Evolutionary conservation across 2,888 invertebrate genomes (phyloP).

Genomic region (Vandiemenella viatica): DNA sequence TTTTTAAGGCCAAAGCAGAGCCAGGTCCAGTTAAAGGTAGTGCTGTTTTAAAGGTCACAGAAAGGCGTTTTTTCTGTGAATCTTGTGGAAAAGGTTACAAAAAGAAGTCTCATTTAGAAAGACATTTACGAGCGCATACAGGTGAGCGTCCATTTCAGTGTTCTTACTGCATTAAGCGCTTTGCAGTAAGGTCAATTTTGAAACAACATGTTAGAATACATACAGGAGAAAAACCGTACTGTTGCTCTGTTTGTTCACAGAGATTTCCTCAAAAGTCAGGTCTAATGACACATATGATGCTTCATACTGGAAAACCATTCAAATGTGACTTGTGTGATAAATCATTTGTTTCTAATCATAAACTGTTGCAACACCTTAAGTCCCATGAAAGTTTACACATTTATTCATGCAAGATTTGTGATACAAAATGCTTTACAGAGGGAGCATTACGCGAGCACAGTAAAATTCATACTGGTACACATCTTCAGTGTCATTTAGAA

Average conservation of each 20-base stretch:
- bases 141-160: conserved; percentile 16
- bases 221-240: conserved; percentile 15
- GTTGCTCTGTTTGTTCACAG: conserved; percentile 12
- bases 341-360: conserved; percentile 16
- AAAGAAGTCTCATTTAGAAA: conserved; percentile 16
- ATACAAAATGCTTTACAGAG: too few relatives aligned
- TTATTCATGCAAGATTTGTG: too few relatives aligned
- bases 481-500: too few relatives aligned
- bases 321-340: conserved; percentile 16
- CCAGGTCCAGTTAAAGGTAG: neutral
- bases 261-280: conserved; percentile 15
- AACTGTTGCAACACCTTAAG: conserved; percentile 13
- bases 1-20: neutral
- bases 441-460: too few relatives aligned
- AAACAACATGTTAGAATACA: conserved; percentile 17
- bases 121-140: conserved; percentile 14
- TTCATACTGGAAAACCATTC: conserved; percentile 17
- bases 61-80: conserved; percentile 14
- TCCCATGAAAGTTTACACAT: conserved; percentile 7
- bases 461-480: too few relatives aligned
- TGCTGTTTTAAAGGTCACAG: neutral
- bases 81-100: conserved; percentile 15
- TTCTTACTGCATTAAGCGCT: conserved; percentile 12
- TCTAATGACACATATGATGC: conserved; percentile 17
- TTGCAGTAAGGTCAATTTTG: conserved; percentile 14